Evolutionary conservation across 2,888 invertebrate genomes (phyloP).

Genomic region (Anticlea derivata): DNA sequence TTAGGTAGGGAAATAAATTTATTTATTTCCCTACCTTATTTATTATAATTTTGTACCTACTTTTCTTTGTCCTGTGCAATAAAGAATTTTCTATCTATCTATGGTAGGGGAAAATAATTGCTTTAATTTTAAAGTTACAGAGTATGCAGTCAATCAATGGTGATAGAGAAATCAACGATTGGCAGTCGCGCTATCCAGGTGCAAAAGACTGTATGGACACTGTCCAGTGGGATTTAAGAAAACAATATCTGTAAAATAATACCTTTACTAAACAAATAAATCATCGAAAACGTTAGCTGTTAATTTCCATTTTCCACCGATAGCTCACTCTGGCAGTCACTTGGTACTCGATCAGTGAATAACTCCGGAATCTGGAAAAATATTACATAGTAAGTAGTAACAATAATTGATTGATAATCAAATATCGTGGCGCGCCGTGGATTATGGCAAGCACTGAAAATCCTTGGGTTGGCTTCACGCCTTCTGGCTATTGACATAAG

Average conservation of each 20-base stretch:
- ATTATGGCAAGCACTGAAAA: no score
- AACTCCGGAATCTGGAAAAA: conserved; percentile 76
- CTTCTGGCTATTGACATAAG: no score
- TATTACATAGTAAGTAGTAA: no score
- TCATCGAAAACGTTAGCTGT: conserved; percentile 38
- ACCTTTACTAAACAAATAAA: conserved; percentile 40
- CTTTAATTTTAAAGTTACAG: conserved; percentile 55
- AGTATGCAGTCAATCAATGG: conserved; percentile 71
- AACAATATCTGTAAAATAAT: conserved; percentile 32
- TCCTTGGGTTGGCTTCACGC: no score
- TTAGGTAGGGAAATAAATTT: no score
- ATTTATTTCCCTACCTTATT: no score
- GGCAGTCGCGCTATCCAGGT: conserved; percentile 72
- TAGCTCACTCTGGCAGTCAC: conserved; percentile 77
- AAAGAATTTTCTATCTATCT: no score
- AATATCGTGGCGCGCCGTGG: no score
- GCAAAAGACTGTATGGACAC: conserved; percentile 73
- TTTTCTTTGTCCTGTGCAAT: neutral
- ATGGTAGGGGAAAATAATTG: neutral
- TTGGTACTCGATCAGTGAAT: conserved; percentile 76
- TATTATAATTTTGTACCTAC: no score
- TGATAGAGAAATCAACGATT: conserved; percentile 69
- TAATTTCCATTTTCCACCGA: conserved; percentile 65
- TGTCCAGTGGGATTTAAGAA: conserved; percentile 47
- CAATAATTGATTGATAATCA: no score